Evolutionary conservation across 2,888 invertebrate species (phyloP).

Genomic region (Drosophila quinaria): DNA sequence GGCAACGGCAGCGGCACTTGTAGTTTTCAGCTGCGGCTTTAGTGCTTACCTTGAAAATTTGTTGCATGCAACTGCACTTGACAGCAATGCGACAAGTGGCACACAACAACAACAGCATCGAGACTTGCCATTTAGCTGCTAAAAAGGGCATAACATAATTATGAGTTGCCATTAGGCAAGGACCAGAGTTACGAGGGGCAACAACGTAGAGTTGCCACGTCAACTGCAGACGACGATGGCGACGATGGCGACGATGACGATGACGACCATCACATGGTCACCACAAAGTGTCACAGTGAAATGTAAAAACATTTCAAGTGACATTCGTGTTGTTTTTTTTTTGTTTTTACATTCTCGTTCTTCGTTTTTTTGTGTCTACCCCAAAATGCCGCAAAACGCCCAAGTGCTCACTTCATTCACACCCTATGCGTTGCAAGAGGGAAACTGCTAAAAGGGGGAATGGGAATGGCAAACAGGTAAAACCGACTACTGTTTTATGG

Average conservation of each 20-base stretch:
- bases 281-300: conserved; percentile 71
- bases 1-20: conserved; percentile 29
- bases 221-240: conserved; percentile 1
- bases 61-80: conserved; percentile 54
- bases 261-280: conserved; percentile 50
- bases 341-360: conserved; percentile 30
- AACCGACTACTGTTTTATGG: conserved; percentile 62
- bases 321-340: conserved; percentile 49
- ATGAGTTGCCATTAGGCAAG: conserved; percentile 63
- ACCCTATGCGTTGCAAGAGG: conserved; percentile 67
- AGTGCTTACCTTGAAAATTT: conserved; percentile 56
- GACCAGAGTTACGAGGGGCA: not conserved
- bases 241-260: conserved; percentile 16
- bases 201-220: not conserved
- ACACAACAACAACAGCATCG: conserved; percentile 25
- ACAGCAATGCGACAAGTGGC: conserved; percentile 29
- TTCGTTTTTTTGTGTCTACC: conserved; percentile 59
- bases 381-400: conserved; percentile 70
- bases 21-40: conserved; percentile 50
- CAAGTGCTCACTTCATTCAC: conserved; percentile 79
- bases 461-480: conserved; percentile 44
- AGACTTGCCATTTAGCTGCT: conserved; percentile 64
- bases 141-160: conserved; percentile 73
- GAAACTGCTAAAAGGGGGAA: not conserved
- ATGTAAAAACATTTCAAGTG: conserved; percentile 68